phyloP scores from a whole-genome alignment of 2,797 vertebrate genomes.

The Trematomus bernacchii region DNA sequence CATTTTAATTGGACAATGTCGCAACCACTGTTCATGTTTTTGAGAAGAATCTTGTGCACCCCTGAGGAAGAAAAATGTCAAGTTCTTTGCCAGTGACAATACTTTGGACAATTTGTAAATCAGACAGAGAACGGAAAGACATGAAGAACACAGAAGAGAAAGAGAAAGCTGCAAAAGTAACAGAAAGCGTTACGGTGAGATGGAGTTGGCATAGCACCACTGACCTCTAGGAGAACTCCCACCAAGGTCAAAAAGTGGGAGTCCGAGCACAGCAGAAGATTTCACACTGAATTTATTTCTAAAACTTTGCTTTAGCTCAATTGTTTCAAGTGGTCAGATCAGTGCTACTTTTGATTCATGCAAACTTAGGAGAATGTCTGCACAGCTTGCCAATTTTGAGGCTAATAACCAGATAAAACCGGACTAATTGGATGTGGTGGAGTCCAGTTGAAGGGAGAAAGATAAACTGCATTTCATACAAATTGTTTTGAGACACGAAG shows the following conservation, averaged over 20 bases:
- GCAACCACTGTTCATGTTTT: constrained; percentile 23
- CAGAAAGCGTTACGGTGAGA: constrained; percentile 73
- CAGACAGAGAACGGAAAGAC: constrained; percentile 68
- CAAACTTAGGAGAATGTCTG: constrained; percentile 71
- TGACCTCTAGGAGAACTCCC: constrained; percentile 67
- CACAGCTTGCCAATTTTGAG: constrained; percentile 73
- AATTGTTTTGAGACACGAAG: constrained; percentile 82
- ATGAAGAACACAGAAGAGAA: constrained; percentile 63
- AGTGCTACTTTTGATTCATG: constrained; percentile 74
- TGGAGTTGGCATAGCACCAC: constrained; percentile 73
- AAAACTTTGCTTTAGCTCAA: constrained; percentile 35
- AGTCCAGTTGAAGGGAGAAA: constrained; percentile 68
- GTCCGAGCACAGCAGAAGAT: constrained; percentile 30
- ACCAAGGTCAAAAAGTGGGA: constrained; percentile 50
- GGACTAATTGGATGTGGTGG: constrained; percentile 71
- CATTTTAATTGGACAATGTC: constrained; percentile 30
- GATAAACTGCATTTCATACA: constrained; percentile 70
- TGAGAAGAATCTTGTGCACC: constrained; percentile 10
- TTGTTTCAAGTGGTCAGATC: constrained; percentile 57
- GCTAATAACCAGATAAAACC: constrained; percentile 67
- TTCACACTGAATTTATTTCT: constrained; percentile 40
- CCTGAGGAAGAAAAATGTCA: constrained; percentile 15
- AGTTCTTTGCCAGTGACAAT: neutral
- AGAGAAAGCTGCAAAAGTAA: constrained; percentile 73
- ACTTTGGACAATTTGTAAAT: constrained; percentile 23